These are phyloP conservation scores for Balearica regulorum DNA, from an alignment of 2,797 vertebrate genomes.

Conservation along the genomic window DNA sequence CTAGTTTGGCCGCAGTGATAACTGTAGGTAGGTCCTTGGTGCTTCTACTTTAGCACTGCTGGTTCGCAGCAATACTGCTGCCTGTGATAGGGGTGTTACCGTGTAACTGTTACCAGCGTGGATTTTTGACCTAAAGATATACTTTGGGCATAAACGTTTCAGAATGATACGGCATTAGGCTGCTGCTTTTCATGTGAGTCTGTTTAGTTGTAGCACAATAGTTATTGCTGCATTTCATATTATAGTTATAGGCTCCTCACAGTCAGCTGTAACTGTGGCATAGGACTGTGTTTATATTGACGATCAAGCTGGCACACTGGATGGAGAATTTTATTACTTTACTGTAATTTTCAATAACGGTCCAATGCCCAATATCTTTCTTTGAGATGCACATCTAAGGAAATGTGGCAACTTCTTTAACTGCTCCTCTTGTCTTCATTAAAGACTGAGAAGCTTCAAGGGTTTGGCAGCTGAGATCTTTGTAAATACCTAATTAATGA, in stretches of 20 bases:
- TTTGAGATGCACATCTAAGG: not conserved
- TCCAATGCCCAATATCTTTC: not conserved
- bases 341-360: not conserved
- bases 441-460: not conserved
- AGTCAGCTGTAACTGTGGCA: not conserved
- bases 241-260: not conserved
- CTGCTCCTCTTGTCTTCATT: not conserved
- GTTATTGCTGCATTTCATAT: not conserved
- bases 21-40: not conserved
- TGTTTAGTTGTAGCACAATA: not conserved
- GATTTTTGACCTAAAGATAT: not conserved
- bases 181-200: not conserved
- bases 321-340: not conserved
- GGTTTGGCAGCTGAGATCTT: not conserved
- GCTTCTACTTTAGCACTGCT: not conserved
- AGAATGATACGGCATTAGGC: not conserved
- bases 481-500: conserved; percentile 34
- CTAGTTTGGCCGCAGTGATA: not conserved
- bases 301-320: not conserved
- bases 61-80: not conserved
- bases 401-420: not conserved
- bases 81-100: not conserved
- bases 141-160: not conserved
- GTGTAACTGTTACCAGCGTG: fast-evolving
- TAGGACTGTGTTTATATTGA: not conserved